Conservation (phyloP, 2,888 invertebrate genomes). For the Dinocampus coccinellae region DNA sequence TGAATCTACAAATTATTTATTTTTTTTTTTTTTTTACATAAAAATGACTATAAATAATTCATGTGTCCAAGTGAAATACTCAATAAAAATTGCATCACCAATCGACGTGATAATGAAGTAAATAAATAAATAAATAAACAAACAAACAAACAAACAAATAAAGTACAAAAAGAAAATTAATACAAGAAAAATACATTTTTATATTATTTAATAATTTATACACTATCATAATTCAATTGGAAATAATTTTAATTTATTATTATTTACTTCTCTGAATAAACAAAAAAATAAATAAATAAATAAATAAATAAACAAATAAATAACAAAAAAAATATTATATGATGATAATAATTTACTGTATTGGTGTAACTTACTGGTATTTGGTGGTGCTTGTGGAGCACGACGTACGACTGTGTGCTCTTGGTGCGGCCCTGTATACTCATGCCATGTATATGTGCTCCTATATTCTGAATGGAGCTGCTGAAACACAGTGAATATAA, state of each 20-base stretch:
- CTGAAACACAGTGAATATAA: conserved; percentile 54
- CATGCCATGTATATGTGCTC: conserved; percentile 96
- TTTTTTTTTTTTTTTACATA: conserved; percentile 34
- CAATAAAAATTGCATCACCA: not conserved
- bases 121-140: conserved; percentile 27
- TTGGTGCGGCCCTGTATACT: conserved; percentile 79
- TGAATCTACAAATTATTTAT: conserved; percentile 8
- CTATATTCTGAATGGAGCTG: conserved; percentile 95
- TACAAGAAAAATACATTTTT: conserved; percentile 6
- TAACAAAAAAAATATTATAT: too few relatives aligned
- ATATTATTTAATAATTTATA: too few relatives aligned
- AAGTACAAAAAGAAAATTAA: conserved; percentile 27
- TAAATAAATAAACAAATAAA: too few relatives aligned
- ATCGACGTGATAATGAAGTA: conserved; percentile 26
- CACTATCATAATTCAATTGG: too few relatives aligned
- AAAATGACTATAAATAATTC: conserved; percentile 21
- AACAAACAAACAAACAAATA: too few relatives aligned
- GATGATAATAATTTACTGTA: too few relatives aligned
- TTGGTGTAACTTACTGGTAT: conserved; percentile 62
- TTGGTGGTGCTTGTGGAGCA: conserved; percentile 72
- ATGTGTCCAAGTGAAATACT: not conserved
- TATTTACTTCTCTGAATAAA: too few relatives aligned
- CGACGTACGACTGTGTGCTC: conserved; percentile 80
- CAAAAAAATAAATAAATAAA: too few relatives aligned
- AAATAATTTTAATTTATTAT: too few relatives aligned